Evolutionary conservation across 2,888 invertebrate species (phyloP).

Genomic region (Tridacna gigas): DNA sequence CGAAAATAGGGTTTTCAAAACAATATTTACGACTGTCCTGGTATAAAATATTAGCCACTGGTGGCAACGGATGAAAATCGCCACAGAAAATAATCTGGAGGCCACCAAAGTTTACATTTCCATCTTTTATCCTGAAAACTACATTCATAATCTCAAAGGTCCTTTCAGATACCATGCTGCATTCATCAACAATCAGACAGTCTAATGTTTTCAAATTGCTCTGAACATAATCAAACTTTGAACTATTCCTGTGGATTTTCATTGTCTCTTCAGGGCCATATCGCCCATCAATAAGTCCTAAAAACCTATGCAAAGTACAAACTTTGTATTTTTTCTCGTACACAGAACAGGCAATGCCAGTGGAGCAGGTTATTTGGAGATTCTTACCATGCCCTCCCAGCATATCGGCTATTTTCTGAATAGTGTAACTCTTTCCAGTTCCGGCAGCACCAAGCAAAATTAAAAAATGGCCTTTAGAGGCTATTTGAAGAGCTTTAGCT

Average conservation of each 20-base stretch:
- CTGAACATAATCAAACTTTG: constrained; percentile 22
- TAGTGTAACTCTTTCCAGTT: background rate
- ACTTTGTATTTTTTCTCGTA: background rate
- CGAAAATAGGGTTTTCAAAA: constrained; percentile 24
- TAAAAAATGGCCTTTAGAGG: background rate
- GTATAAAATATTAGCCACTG: constrained; percentile 47
- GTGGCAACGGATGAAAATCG: constrained; percentile 51
- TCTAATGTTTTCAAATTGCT: background rate
- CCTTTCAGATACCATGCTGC: background rate
- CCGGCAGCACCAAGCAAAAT: constrained; percentile 1
- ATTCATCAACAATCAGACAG: background rate
- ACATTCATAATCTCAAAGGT: background rate
- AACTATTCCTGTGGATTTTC: background rate
- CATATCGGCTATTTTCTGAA: background rate
- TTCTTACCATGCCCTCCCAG: background rate
- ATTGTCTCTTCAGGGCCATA: constrained; percentile 1
- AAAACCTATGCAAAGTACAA: constrained; percentile 1
- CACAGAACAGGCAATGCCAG: constrained; percentile 9
- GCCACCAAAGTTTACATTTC: background rate
- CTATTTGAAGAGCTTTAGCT: background rate
- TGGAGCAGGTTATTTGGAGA: background rate
- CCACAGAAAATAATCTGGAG: background rate
- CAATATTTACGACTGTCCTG: constrained; percentile 44
- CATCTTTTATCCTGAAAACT: background rate
- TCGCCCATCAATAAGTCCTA: background rate